Evolutionary conservation across 2,888 invertebrate species (phyloP).

Genomic region (Scaptomyza polygonia): DNA sequence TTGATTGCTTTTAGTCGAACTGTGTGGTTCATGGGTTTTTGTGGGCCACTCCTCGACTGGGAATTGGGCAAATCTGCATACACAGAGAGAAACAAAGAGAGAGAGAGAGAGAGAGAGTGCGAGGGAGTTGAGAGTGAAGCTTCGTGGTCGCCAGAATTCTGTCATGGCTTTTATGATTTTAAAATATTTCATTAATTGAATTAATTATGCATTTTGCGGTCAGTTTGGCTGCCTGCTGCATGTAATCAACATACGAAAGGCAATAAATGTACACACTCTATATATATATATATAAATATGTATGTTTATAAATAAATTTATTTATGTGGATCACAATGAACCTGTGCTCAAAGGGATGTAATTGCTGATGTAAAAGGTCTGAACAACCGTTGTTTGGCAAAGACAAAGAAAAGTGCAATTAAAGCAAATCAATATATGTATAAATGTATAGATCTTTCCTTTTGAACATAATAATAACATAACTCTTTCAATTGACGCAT

Average conservation of each 20-base stretch:
- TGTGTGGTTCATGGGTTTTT: conserved; percentile 27
- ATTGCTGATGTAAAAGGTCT: no score
- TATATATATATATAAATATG: neutral
- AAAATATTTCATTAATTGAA: conserved; percentile 73
- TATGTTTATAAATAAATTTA: neutral
- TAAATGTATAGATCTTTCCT: no score
- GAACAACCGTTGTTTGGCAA: no score
- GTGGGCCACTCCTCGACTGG: conserved; percentile 13
- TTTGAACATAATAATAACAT: no score
- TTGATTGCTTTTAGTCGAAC: conserved; percentile 72
- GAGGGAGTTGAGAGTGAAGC: neutral
- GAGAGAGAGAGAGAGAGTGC: neutral
- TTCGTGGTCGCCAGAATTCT: conserved; percentile 21
- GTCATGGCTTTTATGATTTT: conserved; percentile 61
- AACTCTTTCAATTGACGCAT: no score
- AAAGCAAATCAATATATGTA: no score
- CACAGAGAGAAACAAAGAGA: neutral
- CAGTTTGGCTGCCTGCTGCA: conserved; percentile 23
- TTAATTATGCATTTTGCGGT: conserved; percentile 73
- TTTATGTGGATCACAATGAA: neutral
- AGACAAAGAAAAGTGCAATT: no score
- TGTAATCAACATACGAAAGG: conserved; percentile 29
- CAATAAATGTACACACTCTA: neutral
- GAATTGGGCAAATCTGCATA: conserved; percentile 6
- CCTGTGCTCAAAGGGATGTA: no score